Percentiles rank a stretch among this genome's conserved stretches.
These are phyloP conservation scores for Oedothorax gibbosus DNA, from an alignment of 1,140 invertebrate genomes.

Conservation along the genomic window DNA sequence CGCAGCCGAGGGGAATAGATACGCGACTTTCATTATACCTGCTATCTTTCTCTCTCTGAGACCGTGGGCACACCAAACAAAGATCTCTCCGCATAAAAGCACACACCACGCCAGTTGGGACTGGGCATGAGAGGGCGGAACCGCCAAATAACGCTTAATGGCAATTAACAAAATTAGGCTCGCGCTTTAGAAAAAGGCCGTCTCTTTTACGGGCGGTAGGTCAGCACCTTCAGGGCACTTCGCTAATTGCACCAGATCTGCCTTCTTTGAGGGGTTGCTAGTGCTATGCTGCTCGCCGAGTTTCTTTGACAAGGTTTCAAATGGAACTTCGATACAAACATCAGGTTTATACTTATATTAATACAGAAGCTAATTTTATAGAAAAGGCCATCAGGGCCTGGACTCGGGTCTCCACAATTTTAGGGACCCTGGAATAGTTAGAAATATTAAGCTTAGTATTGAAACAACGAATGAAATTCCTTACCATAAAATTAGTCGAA, in stretches of 20 bases:
- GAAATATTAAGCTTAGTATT: too few relatives aligned
- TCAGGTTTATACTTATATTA: too few relatives aligned
- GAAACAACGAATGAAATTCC: too few relatives aligned
- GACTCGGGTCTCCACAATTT: too few relatives aligned
- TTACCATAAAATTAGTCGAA: too few relatives aligned
- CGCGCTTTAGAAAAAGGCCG: conserved; percentile 37
- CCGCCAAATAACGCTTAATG: conserved; percentile 46
- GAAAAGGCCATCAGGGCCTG: too few relatives aligned
- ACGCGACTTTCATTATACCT: conserved; percentile 10
- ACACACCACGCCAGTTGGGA: neutral
- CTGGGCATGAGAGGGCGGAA: conserved; percentile 6
- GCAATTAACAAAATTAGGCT: conserved; percentile 57
- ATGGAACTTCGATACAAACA: too few relatives aligned
- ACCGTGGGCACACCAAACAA: neutral
- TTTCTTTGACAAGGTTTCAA: too few relatives aligned
- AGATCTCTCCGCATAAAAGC: conserved; percentile 12
- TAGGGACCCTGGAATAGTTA: too few relatives aligned
- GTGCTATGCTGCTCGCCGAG: too few relatives aligned
- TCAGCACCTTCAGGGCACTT: conserved; percentile 47
- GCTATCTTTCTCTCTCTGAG: neutral
- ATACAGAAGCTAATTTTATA: too few relatives aligned
- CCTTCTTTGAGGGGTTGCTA: conserved; percentile 33
- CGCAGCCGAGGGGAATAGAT: neutral
- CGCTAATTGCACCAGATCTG: conserved; percentile 44
- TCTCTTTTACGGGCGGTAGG: conserved; percentile 17